phyloP scores from a whole-genome alignment of 1,140 invertebrate genomes.

The Drosophila orena region DNA sequence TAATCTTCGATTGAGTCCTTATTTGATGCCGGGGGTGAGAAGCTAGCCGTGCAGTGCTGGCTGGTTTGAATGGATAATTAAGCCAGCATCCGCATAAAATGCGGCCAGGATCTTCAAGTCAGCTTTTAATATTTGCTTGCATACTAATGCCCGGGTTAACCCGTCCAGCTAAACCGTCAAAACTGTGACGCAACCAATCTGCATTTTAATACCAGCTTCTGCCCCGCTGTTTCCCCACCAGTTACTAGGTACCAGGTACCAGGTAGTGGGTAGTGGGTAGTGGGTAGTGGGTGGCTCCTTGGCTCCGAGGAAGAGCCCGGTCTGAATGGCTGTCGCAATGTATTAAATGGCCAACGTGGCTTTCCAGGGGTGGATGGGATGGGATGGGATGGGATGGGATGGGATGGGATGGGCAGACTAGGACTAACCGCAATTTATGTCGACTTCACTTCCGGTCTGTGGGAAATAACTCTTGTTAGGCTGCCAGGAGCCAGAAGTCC shows the following conservation, averaged over 20 bases:
- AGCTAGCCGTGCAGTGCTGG: too few relatives aligned
- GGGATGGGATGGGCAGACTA: slow-evolving; percentile 26
- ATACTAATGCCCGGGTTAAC: neutral
- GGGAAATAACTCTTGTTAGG: slow-evolving; percentile 78
- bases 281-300: too few relatives aligned
- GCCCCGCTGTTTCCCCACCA: too few relatives aligned
- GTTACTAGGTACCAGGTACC: too few relatives aligned
- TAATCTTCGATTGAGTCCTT: too few relatives aligned
- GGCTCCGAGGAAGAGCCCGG: neutral
- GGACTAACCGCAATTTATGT: slow-evolving; percentile 78
- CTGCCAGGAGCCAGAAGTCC: slow-evolving; percentile 23
- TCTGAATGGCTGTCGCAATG: slow-evolving; percentile 29
- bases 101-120: neutral
- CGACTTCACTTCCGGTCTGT: slow-evolving; percentile 80
- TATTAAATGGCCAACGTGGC: slow-evolving; percentile 46
- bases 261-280: too few relatives aligned
- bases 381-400: too few relatives aligned
- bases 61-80: too few relatives aligned
- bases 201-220: neutral
- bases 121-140: neutral
- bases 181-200: neutral
- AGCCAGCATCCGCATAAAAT: neutral
- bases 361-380: neutral
- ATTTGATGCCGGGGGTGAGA: neutral
- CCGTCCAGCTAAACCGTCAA: neutral